phyloP scores from a whole-genome alignment of 1,140 invertebrate genomes.

The Aphis gossypii region DNA sequence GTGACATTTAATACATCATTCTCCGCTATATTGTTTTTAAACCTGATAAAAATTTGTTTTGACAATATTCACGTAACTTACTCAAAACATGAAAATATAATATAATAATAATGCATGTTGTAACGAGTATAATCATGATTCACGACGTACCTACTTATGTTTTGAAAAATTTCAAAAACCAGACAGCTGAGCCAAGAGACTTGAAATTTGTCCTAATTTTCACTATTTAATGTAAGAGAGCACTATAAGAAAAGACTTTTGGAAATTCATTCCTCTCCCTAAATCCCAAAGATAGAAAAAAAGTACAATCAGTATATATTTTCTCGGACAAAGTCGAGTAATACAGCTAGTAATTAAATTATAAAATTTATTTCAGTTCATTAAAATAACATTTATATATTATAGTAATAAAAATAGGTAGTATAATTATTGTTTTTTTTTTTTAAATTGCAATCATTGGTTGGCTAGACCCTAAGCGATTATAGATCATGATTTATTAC shows the following conservation, averaged over 20 bases:
- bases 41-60: background rate
- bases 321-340: background rate
- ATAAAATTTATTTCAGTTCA: background rate
- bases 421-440: background rate
- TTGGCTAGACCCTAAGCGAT: background rate
- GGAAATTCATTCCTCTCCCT: background rate
- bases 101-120: background rate
- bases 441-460: background rate
- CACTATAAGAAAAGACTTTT: background rate
- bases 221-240: background rate
- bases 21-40: background rate
- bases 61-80: conserved; percentile 9
- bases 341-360: background rate
- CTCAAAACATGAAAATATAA: background rate
- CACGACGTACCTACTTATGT: background rate
- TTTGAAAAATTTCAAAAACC: no score
- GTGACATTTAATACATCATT: background rate
- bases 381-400: background rate
- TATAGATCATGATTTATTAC: background rate
- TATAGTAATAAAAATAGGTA: background rate
- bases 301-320: background rate
- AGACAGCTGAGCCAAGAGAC: no score
- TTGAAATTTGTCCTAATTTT: no score
- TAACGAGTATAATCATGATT: background rate
- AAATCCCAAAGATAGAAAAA: background rate